A percentile compares a stretch with the other conserved stretches of the same genome.
Conservation (phyloP, 2,797 vertebrate species). For the Allobates femoralis region DNA sequence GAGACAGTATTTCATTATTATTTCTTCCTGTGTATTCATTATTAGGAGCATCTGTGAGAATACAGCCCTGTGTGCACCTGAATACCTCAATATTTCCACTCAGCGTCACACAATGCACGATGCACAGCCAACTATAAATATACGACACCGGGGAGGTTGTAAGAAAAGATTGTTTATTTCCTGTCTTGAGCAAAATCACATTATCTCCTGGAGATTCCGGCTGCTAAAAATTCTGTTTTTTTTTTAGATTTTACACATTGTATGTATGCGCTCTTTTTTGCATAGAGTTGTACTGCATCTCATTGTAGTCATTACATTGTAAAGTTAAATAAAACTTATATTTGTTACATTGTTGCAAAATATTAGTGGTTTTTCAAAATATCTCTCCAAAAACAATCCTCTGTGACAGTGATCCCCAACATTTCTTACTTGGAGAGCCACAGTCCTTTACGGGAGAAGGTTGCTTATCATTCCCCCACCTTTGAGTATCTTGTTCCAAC, state of each 20-base stretch:
- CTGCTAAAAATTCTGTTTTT: constrained; percentile 12
- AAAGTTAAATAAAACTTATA: background rate
- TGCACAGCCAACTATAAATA: constrained; percentile 6
- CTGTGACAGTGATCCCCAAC: too few relatives aligned
- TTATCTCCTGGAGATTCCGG: background rate
- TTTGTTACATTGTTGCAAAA: background rate
- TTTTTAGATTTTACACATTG: background rate
- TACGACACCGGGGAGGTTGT: background rate
- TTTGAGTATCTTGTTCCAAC: too few relatives aligned
- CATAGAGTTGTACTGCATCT: background rate
- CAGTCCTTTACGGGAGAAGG: too few relatives aligned
- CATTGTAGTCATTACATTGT: background rate
- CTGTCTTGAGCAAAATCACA: background rate
- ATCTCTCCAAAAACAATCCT: background rate
- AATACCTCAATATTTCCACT: constrained; percentile 4
- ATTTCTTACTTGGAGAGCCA: too few relatives aligned
- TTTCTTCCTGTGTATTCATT: background rate
- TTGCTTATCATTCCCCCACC: too few relatives aligned
- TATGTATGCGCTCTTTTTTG: background rate
- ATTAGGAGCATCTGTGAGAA: constrained; percentile 1
- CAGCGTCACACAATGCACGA: constrained; percentile 6
- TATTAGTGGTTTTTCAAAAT: background rate
- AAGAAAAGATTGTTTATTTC: constrained; percentile 17
- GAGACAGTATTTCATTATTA: background rate
- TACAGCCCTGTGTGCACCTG: background rate